Evolutionary conservation across 1,140 invertebrate genomes (phyloP), one percentile per base, ranked within the genome.

Genomic region (Bombus sibiricus): DNA sequence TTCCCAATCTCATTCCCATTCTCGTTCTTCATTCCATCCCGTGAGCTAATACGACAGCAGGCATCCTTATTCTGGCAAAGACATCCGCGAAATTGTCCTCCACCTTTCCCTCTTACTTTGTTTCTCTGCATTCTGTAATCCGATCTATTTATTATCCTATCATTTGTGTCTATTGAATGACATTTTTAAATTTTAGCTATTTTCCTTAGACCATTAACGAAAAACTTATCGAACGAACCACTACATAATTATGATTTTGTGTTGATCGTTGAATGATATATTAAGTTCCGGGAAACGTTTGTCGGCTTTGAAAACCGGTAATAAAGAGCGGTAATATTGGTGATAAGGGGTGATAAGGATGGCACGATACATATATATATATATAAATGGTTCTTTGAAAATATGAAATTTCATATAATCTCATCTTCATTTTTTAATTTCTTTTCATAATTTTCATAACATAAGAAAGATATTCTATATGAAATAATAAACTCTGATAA

Each of bases 1-100:
- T 90, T 90, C 89, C 77, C 85, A 80, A 91, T 89, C 87, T 90
- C 90, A 91, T 91, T 89, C 77, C 85, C 88, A 90, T 91, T 91
- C 85, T 89, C 83, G 87, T 89, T 89, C 89, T 85, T 90, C 82
- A 87, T 87, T 87, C 78, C 76, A 85, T 89, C 89, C 81, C 79
- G 86, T 68, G 79, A 73, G 84, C 57, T 85, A 82, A 78, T 41
- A 59, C 87, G 76, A 75, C 79, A 43, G 71, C 37, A 41, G 62
- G 57, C 75, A 80, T 83, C 88, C 74, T 86, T 82, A 82, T 69
- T 66, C 37, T 83, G 85, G 84, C 88, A 89, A 89, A 86, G 88
- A 83, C 84, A 86, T 86, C 66, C 74, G 76, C 76, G 69, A 74
- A 59, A 74, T 78, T 80, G 68, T 32, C 64, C 39, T 69, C 77